Conservation (phyloP, 1,140 invertebrate genomes). For the Diprion similis region DNA sequence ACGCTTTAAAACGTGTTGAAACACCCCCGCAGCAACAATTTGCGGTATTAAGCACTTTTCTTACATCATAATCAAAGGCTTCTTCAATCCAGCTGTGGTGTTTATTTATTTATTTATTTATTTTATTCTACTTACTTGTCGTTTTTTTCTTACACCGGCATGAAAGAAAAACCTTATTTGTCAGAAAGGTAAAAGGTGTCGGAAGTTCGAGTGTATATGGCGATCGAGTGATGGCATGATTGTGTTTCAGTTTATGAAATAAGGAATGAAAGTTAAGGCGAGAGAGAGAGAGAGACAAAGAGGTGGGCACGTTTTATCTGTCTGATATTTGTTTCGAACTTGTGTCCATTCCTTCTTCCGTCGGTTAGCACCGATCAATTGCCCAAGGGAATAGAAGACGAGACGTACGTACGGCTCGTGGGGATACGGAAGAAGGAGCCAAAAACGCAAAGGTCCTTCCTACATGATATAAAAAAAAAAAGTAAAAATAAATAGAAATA, state of each 20-base stretch:
- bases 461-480: conserved; percentile 17
- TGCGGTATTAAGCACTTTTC: too few species aligned
- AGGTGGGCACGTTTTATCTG: background rate
- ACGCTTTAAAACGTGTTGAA: too few species aligned
- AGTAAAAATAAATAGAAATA: background rate
- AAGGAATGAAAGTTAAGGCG: background rate
- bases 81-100: too few species aligned
- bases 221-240: background rate
- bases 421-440: too few species aligned
- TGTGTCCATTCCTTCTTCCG: conserved; percentile 5
- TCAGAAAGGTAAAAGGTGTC: too few species aligned
- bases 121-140: too few species aligned
- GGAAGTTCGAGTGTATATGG: too few species aligned
- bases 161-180: too few species aligned
- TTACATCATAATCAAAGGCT: too few species aligned
- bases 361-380: background rate
- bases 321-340: conserved; percentile 1
- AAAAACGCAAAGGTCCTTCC: conserved; percentile 12
- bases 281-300: background rate
- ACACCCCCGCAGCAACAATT: too few species aligned
- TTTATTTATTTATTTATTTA: too few species aligned
- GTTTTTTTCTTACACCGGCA: too few species aligned
- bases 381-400: background rate
- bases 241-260: background rate
- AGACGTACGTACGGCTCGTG: background rate